These are phyloP conservation scores for Agonopterix subpropinquella DNA, from an alignment of 2,888 invertebrate genomes.

Conservation along the genomic window DNA sequence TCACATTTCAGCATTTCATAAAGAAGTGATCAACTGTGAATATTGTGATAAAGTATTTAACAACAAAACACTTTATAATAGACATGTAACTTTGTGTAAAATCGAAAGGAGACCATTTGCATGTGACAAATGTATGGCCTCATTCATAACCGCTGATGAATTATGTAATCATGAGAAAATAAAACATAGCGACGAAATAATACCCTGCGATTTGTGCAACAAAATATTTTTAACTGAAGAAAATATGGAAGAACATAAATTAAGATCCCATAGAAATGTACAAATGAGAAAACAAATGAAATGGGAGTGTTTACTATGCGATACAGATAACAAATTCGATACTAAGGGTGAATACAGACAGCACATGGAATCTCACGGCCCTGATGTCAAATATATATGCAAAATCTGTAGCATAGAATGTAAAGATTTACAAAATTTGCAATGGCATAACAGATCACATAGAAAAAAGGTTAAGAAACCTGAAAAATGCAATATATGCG, in stretches of 20 bases:
- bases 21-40: conserved; percentile 28
- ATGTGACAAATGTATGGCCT: conserved; percentile 33
- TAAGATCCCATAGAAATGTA: conserved; percentile 31
- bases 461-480: background rate
- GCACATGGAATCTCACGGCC: conserved; percentile 10
- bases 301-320: conserved; percentile 33
- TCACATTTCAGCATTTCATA: conserved; percentile 38
- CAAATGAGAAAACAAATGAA: conserved; percentile 6
- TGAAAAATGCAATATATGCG: conserved; percentile 18
- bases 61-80: conserved; percentile 20
- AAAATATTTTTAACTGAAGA: conserved; percentile 28
- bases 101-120: conserved; percentile 18
- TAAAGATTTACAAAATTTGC: background rate
- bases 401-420: conserved; percentile 1
- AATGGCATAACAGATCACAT: conserved; percentile 2
- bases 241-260: conserved; percentile 34
- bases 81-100: conserved; percentile 30
- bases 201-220: conserved; percentile 34
- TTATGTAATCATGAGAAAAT: conserved; percentile 6
- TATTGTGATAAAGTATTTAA: conserved; percentile 38
- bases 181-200: conserved; percentile 20
- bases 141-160: conserved; percentile 30
- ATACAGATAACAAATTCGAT: conserved; percentile 24
- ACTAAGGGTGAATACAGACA: conserved; percentile 5
- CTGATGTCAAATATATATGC: conserved; percentile 2